Base-by-base conservation (phyloP, 2,888 invertebrate genomes). In the Choreutis nemorana region DNA sequence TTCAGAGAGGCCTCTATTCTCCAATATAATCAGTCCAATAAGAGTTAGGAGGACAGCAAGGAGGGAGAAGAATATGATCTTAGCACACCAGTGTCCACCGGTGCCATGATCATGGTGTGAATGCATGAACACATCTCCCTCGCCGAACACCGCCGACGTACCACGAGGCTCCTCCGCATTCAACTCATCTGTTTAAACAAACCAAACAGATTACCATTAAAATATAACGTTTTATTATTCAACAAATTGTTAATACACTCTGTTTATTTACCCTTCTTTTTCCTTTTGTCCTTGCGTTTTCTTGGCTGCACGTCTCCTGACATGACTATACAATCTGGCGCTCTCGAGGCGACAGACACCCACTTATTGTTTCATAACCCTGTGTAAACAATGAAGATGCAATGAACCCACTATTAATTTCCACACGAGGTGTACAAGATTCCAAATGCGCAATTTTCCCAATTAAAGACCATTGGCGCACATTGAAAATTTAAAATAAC, bases 291-390 rank as follows among this genome's bases (percentile, higher is more conserved):
- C 75, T 89, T 91, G 49, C 91, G 87, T 73, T 90, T 91, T 56
- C 90, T 87, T 57, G 90, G 89, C 70, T 91, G 91, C 50, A 89
- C 88, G 78, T 92, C 91, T 50, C 90, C 90, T 63, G 91, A 91
- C 92, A 92, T 91, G 68, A 66, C 49, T 55, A 45, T 59, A 50
- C 46, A 41, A 53, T 54, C 64, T 70, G 61, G 70, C 65, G 71
- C 63, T 56, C 45, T 50, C 37, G 58, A 55, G 73, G 72, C 70
- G 60, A 65, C 60, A 60, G 57, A 52, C 52, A 45, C 41, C 44
- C 46, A 52, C 55, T 57, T 73, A 77, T 52, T 73, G 72, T 71
- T 73, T 77, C 77, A 77, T 78, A 75, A 77, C 75, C 68, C 63
- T 67, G 60, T 45, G 63, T 71, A 72, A 73, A 73, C 67, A 73